These are phyloP conservation scores for Cerceris rybyensis DNA, from an alignment of 2,888 invertebrate genomes.

Conservation along the genomic window DNA sequence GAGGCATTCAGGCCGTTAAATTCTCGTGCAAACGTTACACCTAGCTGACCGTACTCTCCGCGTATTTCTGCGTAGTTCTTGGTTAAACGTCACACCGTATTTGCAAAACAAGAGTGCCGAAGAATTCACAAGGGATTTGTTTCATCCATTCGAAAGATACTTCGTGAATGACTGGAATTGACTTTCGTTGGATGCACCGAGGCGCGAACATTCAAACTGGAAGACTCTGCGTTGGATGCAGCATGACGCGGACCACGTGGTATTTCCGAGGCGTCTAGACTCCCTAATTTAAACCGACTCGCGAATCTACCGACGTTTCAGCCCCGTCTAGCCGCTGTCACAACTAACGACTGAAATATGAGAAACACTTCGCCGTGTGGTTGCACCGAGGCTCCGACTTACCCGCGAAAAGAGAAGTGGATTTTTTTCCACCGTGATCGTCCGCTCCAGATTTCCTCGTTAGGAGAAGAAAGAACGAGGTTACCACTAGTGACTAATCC, in stretches of 20 bases:
- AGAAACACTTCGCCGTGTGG: conserved; percentile 55
- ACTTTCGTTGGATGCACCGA: conserved; percentile 23
- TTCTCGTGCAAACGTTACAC: no score
- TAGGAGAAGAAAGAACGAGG: conserved; percentile 8
- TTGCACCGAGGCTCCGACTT: conserved; percentile 5
- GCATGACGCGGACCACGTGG: conserved; percentile 66
- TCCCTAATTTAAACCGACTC: conserved; percentile 74
- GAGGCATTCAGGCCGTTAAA: no score
- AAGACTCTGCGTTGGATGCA: conserved; percentile 24
- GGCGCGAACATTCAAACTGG: conserved; percentile 58
- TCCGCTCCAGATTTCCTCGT: conserved; percentile 22
- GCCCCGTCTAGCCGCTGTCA: conserved; percentile 65
- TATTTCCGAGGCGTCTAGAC: conserved; percentile 75
- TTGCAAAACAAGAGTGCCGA: no score
- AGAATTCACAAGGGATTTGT: neutral
- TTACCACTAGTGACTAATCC: neutral
- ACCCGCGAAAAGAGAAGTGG: conserved; percentile 11
- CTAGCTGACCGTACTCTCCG: no score
- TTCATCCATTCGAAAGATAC: neutral
- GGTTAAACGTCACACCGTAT: no score
- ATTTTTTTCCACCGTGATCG: conserved; percentile 28
- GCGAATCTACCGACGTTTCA: conserved; percentile 60
- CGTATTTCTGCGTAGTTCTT: no score
- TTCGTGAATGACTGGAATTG: conserved; percentile 10
- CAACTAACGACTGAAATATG: conserved; percentile 69